Conservation (phyloP, 2,797 vertebrate genomes). For the Erethizon dorsatum region DNA sequence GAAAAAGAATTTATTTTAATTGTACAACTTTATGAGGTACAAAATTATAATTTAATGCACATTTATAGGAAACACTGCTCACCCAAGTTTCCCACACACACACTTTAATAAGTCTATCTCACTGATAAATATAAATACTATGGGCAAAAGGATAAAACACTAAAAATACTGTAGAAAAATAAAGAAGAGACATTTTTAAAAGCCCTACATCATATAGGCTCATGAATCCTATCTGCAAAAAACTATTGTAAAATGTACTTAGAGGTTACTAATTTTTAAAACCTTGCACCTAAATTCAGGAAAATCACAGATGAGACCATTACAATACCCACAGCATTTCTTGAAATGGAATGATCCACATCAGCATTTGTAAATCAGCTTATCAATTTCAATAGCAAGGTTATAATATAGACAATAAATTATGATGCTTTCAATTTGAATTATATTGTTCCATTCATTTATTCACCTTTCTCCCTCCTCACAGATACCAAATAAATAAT, state of each 20-base stretch:
- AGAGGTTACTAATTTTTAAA: neutral
- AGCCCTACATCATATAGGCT: neutral
- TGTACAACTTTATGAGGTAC: neutral
- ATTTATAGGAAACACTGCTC: neutral
- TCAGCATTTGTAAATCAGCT: neutral
- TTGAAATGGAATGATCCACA: neutral
- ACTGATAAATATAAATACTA: slow-evolving; percentile 35
- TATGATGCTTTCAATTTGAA: neutral
- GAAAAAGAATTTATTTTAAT: neutral
- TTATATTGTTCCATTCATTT: neutral
- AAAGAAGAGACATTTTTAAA: neutral
- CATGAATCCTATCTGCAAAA: neutral
- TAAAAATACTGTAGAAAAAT: neutral
- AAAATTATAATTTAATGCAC: neutral
- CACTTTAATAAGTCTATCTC: neutral
- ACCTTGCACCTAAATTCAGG: neutral
- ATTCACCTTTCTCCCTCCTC: neutral
- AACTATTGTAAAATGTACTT: neutral
- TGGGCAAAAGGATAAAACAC: neutral
- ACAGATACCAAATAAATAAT: neutral
- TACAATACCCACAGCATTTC: neutral
- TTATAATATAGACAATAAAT: neutral
- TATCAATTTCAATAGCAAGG: neutral
- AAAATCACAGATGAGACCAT: neutral
- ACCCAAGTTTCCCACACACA: neutral